Conservation (phyloP, 2,888 invertebrate species). For the Ptychoptera albimana region DNA sequence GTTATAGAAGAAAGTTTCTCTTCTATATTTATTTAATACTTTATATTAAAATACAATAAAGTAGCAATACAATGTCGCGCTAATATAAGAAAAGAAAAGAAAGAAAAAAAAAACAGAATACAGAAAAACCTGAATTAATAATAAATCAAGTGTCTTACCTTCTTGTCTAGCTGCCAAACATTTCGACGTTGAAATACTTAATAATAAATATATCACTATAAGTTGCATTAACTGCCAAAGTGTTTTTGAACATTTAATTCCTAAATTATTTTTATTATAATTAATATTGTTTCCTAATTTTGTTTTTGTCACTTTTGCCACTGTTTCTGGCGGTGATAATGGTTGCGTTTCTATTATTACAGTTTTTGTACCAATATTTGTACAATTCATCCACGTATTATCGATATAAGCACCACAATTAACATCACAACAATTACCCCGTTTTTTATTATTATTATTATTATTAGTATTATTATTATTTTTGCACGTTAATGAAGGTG, state of each 20-base stretch:
- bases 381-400: no score
- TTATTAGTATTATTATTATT: conserved; percentile 2
- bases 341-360: no score
- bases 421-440: no score
- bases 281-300: no score
- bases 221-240: conserved; percentile 9
- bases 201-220: conserved; percentile 11
- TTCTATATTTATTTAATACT: no score
- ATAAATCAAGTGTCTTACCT: conserved; percentile 18
- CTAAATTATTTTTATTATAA: background rate
- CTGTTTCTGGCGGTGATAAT: no score
- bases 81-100: background rate
- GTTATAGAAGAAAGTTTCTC: no score
- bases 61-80: background rate
- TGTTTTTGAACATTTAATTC: conserved; percentile 3
- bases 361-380: no score
- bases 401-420: no score
- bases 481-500: background rate
- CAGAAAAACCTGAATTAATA: background rate
- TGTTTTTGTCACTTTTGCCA: no score
- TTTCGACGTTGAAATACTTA: conserved; percentile 20
- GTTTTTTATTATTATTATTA: background rate
- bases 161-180: conserved; percentile 26
- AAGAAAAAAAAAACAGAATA: background rate
- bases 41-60: no score